phyloP scores from a whole-genome alignment of 2,888 invertebrate species.

The Amorpha juglandis region DNA sequence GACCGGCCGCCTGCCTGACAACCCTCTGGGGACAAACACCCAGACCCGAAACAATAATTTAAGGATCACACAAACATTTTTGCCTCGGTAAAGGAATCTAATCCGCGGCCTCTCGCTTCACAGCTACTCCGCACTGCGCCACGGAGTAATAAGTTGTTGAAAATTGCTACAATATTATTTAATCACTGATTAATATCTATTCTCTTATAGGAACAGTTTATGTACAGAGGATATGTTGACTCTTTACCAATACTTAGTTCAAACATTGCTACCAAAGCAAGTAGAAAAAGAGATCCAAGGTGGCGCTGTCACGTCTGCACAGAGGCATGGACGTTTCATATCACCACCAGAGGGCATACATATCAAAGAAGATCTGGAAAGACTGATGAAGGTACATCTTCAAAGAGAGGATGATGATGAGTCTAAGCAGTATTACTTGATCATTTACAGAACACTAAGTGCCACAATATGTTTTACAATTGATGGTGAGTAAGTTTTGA shows the following conservation, averaged over 20 bases:
- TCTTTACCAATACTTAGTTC: slow-evolving; percentile 93
- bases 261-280: slow-evolving; percentile 91
- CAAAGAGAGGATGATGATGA: slow-evolving; percentile 82
- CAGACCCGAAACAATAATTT: too few species aligned
- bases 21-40: too few species aligned
- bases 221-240: slow-evolving; percentile 93
- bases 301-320: slow-evolving; percentile 84
- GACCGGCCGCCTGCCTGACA: too few species aligned
- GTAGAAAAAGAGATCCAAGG: slow-evolving; percentile 89
- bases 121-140: too few species aligned
- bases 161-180: background rate
- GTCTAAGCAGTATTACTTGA: slow-evolving; percentile 87
- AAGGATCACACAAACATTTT: too few species aligned
- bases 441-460: slow-evolving; percentile 93
- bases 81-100: too few species aligned
- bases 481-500: slow-evolving; percentile 84
- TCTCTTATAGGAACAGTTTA: slow-evolving; percentile 90
- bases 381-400: slow-evolving; percentile 88
- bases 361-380: slow-evolving; percentile 79
- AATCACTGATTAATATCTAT: background rate
- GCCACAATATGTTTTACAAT: slow-evolving; percentile 94
- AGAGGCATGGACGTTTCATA: slow-evolving; percentile 76
- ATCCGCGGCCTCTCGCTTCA: too few species aligned
- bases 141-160: background rate
- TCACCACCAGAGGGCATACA: slow-evolving; percentile 75